These are phyloP conservation scores for Bhutanitis thaidina DNA, from an alignment of 2,888 invertebrate species.

Conservation along the genomic window DNA sequence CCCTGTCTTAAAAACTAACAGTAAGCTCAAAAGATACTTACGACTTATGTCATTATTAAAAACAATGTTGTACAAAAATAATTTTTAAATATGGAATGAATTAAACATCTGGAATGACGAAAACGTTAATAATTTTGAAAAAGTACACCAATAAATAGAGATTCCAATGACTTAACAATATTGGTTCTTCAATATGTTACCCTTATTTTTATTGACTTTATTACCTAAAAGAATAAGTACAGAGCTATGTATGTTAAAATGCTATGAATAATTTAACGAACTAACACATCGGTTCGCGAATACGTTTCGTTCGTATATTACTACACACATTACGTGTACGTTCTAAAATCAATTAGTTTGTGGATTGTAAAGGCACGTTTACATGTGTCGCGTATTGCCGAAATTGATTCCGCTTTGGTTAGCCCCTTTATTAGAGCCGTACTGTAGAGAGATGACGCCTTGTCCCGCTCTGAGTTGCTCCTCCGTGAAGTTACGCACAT, in stretches of 20 bases:
- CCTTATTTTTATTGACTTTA: slow-evolving; percentile 20
- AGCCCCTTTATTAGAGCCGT: slow-evolving; percentile 98
- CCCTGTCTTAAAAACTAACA: slow-evolving; percentile 21
- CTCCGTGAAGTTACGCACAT: slow-evolving; percentile 94
- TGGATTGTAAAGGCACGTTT: slow-evolving; percentile 39
- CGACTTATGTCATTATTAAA: slow-evolving; percentile 26
- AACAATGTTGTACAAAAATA: slow-evolving; percentile 36
- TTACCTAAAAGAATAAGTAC: slow-evolving; percentile 23
- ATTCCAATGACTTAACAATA: slow-evolving; percentile 27
- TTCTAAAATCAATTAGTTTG: background rate
- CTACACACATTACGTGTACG: background rate
- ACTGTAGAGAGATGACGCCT: slow-evolving; percentile 95
- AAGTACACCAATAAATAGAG: slow-evolving; percentile 24
- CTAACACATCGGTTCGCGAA: background rate
- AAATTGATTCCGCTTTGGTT: slow-evolving; percentile 98
- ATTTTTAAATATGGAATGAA: slow-evolving; percentile 50
- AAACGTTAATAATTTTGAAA: slow-evolving; percentile 25
- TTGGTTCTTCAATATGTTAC: slow-evolving; percentile 21
- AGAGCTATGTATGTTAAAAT: slow-evolving; percentile 17
- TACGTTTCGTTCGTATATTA: slow-evolving; percentile 1
- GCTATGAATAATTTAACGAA: slow-evolving; percentile 12
- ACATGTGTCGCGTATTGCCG: slow-evolving; percentile 98
- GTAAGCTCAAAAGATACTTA: slow-evolving; percentile 28
- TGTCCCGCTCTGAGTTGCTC: slow-evolving; percentile 96
- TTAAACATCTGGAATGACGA: slow-evolving; percentile 42